These are phyloP conservation scores for Drosophila helvetica DNA, from an alignment of 2,888 invertebrate species.

Conservation along the genomic window DNA sequence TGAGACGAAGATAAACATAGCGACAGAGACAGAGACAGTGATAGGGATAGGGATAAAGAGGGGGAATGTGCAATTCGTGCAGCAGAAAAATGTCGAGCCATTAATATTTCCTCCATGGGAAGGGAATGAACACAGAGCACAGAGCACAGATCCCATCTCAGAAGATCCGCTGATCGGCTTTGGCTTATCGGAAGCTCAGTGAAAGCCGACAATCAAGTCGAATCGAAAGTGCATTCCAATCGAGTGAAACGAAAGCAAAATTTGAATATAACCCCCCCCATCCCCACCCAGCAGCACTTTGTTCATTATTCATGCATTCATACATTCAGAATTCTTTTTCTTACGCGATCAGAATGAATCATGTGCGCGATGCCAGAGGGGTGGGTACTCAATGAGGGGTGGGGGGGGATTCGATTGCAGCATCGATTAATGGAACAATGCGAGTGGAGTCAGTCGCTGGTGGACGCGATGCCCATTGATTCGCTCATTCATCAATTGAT, in stretches of 20 bases:
- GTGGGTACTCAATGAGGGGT: no score
- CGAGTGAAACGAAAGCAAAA: conserved; percentile 9
- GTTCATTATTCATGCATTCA: not conserved
- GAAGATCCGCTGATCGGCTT: not conserved
- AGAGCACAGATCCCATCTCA: conserved; percentile 22
- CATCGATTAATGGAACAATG: not conserved
- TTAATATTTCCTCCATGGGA: conserved; percentile 51
- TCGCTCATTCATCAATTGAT: not conserved
- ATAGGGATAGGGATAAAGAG: not conserved
- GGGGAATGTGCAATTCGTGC: no score
- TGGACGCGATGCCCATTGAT: not conserved
- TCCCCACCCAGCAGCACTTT: not conserved
- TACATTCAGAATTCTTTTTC: conserved; percentile 8
- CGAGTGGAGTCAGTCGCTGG: not conserved
- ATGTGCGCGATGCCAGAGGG: not conserved
- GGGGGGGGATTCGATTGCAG: not conserved
- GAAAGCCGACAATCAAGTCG: not conserved
- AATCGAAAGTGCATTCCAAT: conserved; percentile 40
- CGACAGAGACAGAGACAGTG: conserved; percentile 9
- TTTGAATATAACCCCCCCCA: conserved; percentile 28
- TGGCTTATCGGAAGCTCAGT: not conserved
- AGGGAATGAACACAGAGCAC: not conserved
- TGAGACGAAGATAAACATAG: not conserved
- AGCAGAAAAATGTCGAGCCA: conserved; percentile 51
- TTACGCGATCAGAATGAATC: conserved; percentile 20